Evolutionary conservation across 2,797 vertebrate species (phyloP).

Genomic region (Leuciscus waleckii): DNA sequence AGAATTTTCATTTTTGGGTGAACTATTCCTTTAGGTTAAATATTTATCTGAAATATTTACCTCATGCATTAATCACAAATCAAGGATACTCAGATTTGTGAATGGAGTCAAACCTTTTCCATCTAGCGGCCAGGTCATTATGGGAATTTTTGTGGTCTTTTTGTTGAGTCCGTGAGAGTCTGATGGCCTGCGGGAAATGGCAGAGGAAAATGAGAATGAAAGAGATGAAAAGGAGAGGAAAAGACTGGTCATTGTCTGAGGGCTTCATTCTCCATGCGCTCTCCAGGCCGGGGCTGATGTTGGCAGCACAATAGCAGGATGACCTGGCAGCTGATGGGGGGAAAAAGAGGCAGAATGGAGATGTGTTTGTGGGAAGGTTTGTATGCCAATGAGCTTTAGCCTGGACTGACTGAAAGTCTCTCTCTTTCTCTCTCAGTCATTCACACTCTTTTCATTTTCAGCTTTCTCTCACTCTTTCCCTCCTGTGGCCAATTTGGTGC

Average conservation of each 20-base stretch:
- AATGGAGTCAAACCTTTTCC: constrained; percentile 11
- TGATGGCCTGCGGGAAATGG: constrained; percentile 39
- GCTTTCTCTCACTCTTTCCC: constrained; percentile 30
- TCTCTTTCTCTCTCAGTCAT: constrained; percentile 33
- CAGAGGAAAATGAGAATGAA: constrained; percentile 47
- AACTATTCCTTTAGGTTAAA: background rate
- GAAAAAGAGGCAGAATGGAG: constrained; percentile 46
- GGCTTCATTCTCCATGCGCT: constrained; percentile 36
- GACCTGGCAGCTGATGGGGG: constrained; percentile 51
- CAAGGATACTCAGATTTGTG: background rate
- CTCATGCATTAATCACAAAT: background rate
- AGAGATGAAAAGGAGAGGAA: constrained; percentile 45
- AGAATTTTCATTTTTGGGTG: background rate
- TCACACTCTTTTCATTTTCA: constrained; percentile 13
- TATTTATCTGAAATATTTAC: background rate
- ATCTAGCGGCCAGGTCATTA: constrained; percentile 7
- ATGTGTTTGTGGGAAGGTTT: constrained; percentile 51
- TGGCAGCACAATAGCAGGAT: constrained; percentile 50
- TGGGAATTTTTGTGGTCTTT: constrained; percentile 26
- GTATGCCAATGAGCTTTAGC: constrained; percentile 49
- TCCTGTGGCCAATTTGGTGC: constrained; percentile 46
- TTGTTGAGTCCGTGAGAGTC: constrained; percentile 29
- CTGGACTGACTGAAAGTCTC: constrained; percentile 34
- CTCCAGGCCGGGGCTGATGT: constrained; percentile 38
- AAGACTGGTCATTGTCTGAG: constrained; percentile 40